Percentiles rank a stretch among this genome's conserved stretches.
These are phyloP conservation scores for Halcyon smyrnensis DNA, from an alignment of 2,797 vertebrate genomes.

Conservation along the genomic window DNA sequence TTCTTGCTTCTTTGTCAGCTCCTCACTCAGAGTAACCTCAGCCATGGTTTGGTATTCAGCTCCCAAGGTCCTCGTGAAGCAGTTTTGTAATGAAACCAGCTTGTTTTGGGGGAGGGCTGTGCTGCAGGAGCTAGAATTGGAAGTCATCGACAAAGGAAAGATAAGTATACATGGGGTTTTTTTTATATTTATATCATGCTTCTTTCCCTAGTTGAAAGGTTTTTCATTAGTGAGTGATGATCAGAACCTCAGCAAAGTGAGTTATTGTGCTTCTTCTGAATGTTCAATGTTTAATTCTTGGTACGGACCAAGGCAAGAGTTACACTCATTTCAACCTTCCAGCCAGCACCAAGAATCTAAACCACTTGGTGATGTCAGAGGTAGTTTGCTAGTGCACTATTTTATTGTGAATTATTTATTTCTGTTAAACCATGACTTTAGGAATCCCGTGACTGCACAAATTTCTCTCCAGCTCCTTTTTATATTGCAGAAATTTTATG, in stretches of 20 bases:
- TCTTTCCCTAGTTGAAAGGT: neutral
- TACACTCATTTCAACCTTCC: neutral
- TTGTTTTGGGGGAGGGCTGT: fast-evolving
- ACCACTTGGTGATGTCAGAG: neutral
- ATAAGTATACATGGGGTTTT: fast-evolving
- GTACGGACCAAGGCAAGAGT: neutral
- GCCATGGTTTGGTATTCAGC: fast-evolving
- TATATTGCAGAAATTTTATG: neutral
- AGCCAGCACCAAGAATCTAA: neutral
- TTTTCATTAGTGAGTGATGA: neutral
- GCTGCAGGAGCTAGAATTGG: neutral
- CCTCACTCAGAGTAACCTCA: fast-evolving
- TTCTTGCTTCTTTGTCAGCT: neutral
- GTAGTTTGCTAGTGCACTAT: fast-evolving
- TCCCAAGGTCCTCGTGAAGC: neutral
- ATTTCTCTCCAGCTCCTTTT: neutral
- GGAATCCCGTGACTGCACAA: too few species aligned
- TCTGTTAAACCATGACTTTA: neutral
- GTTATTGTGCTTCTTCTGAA: neutral
- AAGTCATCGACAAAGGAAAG: neutral
- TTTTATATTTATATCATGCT: neutral
- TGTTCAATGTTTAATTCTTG: too few species aligned
- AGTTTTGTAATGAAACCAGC: fast-evolving
- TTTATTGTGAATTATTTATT: neutral
- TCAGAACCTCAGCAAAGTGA: neutral